A percentile compares a stretch with the other conserved stretches of the same genome.
Conservation (phyloP, 2,797 vertebrate genomes). For the Silurus aristotelis region DNA sequence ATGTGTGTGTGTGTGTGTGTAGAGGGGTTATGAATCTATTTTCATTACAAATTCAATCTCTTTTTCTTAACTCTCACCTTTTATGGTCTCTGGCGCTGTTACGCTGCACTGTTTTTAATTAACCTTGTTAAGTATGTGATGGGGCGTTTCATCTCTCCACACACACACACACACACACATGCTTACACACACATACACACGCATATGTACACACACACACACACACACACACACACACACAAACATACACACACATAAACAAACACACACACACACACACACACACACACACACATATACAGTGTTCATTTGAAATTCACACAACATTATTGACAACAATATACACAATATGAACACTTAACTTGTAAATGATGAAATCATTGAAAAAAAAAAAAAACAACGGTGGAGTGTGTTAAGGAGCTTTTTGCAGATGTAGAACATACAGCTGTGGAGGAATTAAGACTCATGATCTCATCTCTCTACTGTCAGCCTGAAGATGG, state of each 20-base stretch:
- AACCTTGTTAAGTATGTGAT: slow-evolving; percentile 63
- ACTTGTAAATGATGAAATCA: not conserved
- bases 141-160: slow-evolving; percentile 50
- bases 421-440: not conserved
- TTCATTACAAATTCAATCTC: slow-evolving; percentile 71
- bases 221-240: no score
- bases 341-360: not conserved
- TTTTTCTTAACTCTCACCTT: slow-evolving; percentile 76
- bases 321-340: not conserved
- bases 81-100: slow-evolving; percentile 62
- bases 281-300: slow-evolving; percentile 7
- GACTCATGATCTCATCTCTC: not conserved
- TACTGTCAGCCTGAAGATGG: not conserved
- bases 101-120: slow-evolving; percentile 63
- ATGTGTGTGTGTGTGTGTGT: not conserved
- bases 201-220: no score
- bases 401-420: not conserved
- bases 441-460: not conserved
- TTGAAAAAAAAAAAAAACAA: not conserved
- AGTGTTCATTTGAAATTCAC: not conserved
- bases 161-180: not conserved
- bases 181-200: not conserved
- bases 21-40: slow-evolving; percentile 62
- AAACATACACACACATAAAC: not conserved
- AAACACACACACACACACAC: not conserved